Evolutionary conservation across 2,888 invertebrate species (phyloP).

Genomic region (Euclidia mi): DNA sequence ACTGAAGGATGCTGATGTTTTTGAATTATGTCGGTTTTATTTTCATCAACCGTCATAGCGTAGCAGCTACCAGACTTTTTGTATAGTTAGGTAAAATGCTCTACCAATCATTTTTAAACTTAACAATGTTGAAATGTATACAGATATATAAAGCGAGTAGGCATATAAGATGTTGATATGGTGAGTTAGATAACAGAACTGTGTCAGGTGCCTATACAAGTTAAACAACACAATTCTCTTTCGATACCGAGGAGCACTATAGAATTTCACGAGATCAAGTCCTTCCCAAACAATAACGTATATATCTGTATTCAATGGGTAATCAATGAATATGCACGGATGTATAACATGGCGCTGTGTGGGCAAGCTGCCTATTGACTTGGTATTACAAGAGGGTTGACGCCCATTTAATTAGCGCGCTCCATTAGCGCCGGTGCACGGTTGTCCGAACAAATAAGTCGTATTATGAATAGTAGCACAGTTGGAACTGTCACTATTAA

Average conservation of each 20-base stretch:
- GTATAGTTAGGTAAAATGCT: too few relatives aligned
- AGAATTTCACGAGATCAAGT: slow-evolving; percentile 31
- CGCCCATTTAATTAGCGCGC: slow-evolving; percentile 76
- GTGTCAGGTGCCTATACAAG: too few relatives aligned
- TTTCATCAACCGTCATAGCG: too few relatives aligned
- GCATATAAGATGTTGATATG: too few relatives aligned
- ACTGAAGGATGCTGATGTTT: too few relatives aligned
- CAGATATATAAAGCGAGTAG: too few relatives aligned
- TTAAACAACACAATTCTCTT: neutral
- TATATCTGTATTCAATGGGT: slow-evolving; percentile 64
- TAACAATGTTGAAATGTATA: too few relatives aligned
- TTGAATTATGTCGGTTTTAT: too few relatives aligned
- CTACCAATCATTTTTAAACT: too few relatives aligned
- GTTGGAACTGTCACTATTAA: slow-evolving; percentile 56
- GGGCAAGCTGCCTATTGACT: slow-evolving; percentile 31
- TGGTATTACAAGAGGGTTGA: slow-evolving; percentile 56
- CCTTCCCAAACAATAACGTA: slow-evolving; percentile 43
- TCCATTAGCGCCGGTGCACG: slow-evolving; percentile 75
- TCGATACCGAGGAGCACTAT: slow-evolving; percentile 31
- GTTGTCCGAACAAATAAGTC: slow-evolving; percentile 71
- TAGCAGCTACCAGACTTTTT: too few relatives aligned
- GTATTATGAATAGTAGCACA: slow-evolving; percentile 68
- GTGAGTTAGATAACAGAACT: too few relatives aligned
- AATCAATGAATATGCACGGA: slow-evolving; percentile 63
- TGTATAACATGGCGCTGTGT: slow-evolving; percentile 32